Base-by-base conservation (phyloP, 2,113 vertebrate species). In the Mormoops blainvillei region DNA sequence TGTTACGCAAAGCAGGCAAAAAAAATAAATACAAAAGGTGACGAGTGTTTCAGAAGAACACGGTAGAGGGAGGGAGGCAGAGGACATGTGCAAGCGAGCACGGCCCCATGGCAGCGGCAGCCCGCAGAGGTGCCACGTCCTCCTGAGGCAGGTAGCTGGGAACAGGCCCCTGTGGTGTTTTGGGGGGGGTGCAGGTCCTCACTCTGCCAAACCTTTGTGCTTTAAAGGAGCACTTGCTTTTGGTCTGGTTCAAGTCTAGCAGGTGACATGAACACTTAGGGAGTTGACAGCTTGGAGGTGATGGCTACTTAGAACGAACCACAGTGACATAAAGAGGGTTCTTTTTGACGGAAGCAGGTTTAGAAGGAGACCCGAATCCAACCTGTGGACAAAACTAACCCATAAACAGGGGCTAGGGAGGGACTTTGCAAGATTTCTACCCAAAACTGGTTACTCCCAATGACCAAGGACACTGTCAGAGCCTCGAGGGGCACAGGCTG, bases 101-200 rank as follows among this genome's bases (percentile, higher is more conserved):
- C 22, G 2, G 68, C 50, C 31, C 4, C 5, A 0, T 0, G 10
- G n/a, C 48, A 28, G 58, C 58, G 12, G 26, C 1, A 4, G 26
- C 58, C 58, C 10, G 3, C 7, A 3, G 58, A 26, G 58, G 58
- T 7, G 24, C 58, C 24, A 1, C 12, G 58, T 12, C 58, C 52
- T 0, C 19, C n/a, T 63, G 9, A 4, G 6, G 73, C 9, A 0
- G 24, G 20, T 3, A 56, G 54, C 7, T 22, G 24, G n/a, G 45
- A 20, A 14, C 4, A 26, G 11, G 45, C 31, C 33, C 3, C 28
- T 0, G 0, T 61, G 1, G 14, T 4, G n/a, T 31, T n/a, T n/a
- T n/a, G n/a, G 24, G 1, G 56, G 56, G 20, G 2, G 12, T 14
- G n/a, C 50, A 45, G 92, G 36, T 18, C 45, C 58, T 26, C 1